Base-by-base conservation (phyloP, 2,888 invertebrate species). In the Tinea semifulvella region DNA sequence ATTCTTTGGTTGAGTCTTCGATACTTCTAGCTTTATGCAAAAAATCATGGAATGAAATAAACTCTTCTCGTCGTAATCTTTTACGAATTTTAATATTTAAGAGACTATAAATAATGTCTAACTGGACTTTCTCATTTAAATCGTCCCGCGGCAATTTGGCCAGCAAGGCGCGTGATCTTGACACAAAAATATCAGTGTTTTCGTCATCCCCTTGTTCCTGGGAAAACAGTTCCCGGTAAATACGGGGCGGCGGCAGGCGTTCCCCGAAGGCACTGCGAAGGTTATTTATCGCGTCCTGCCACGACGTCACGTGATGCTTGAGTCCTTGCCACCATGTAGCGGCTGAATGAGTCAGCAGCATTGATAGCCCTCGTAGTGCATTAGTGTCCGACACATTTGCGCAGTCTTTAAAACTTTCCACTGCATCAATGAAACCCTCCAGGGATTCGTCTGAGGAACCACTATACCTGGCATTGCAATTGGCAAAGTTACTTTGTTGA, bases 401-500 rank as follows among this genome's bases (percentile, higher is more conserved):
- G 43, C 55, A 56, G 16, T 50, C 49, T 45, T 56, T 57, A 42
- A n/a, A n/a, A 47, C 53, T 10, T 49, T 46, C 8, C n/a, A 56
- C 46, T 1, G 53, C 49, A 35, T 51, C 48, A 10, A 55, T 52
- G 43, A 56, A 56, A 6, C 50, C 53, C 8, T 54, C 50, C 3
- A 56, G 46, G 40, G 19, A 28, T 48, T 46, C 27, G 49, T 48
- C 4, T 43, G 31, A 22, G 25, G 25, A 7, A 22, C 25, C 25
- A 22, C 25, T 22, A n/a, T 22, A 22, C 25, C 25, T 22, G 25
- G 25, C 5, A 22, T 22, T 22, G 25, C 8, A 22, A 22, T 22
- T 22, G 25, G 25, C 6, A 22, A 22, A 22, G 25, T 22, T 22
- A 22, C 25, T 22, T 22, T 22, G 25, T 22, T 22, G 25, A 22